Conservation (phyloP, 2,113 vertebrate species). For the Barnardius zonarius region DNA sequence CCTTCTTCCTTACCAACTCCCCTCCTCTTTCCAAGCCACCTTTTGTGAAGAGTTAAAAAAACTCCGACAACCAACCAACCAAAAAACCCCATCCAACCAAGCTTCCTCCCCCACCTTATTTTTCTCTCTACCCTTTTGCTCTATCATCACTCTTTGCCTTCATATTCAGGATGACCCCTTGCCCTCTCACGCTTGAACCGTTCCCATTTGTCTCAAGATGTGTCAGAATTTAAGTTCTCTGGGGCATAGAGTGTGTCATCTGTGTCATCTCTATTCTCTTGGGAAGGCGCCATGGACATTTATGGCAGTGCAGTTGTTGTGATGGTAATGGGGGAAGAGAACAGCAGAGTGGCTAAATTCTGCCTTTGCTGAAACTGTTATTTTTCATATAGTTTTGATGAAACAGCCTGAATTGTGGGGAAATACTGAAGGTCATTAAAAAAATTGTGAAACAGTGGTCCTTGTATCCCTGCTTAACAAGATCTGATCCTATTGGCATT, state of each 20-base stretch:
- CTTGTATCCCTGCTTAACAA: constrained; percentile 28
- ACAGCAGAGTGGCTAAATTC: neutral
- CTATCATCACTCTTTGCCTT: neutral
- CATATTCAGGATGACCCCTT: neutral
- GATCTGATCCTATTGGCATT: constrained; percentile 50
- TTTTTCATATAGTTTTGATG: neutral
- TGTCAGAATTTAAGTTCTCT: constrained; percentile 20
- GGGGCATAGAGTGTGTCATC: neutral
- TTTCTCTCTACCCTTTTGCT: neutral
- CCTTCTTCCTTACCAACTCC: neutral
- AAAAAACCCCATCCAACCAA: neutral
- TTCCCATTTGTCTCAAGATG: neutral
- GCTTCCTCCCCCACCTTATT: neutral
- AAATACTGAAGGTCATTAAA: constrained; percentile 31
- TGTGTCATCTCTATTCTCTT: constrained; percentile 31
- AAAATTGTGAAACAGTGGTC: constrained; percentile 61
- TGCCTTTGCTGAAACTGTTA: neutral
- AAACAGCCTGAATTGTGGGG: neutral
- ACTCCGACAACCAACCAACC: neutral
- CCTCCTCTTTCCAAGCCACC: neutral
- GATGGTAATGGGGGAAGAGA: neutral
- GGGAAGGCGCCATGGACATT: neutral
- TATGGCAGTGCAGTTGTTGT: neutral
- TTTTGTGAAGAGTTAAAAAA: neutral
- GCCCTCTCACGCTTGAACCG: neutral